Evolutionary conservation across 2,113 vertebrate species (phyloP).

Genomic region (Megaceryle torquata): DNA sequence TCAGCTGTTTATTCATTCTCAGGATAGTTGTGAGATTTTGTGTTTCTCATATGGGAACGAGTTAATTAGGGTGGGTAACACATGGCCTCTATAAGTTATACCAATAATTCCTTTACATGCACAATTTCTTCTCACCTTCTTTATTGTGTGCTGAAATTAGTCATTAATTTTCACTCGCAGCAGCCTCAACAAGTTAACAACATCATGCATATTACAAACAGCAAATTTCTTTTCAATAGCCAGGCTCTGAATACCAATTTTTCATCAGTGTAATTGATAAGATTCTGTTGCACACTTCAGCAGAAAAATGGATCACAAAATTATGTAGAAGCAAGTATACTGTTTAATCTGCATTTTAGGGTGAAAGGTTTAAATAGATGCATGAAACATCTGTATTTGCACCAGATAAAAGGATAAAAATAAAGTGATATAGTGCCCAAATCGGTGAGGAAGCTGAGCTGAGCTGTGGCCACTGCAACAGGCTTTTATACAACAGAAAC

Average conservation of each 20-base stretch:
- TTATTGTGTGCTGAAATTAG: not conserved
- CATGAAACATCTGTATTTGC: not conserved
- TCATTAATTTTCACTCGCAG: not conserved
- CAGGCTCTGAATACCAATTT: not conserved
- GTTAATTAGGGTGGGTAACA: not conserved
- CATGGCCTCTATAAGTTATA: not conserved
- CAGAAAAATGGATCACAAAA: not conserved
- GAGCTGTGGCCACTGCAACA: not conserved
- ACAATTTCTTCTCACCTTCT: not conserved
- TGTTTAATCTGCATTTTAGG: not conserved
- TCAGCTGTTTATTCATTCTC: not conserved
- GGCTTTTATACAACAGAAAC: not conserved
- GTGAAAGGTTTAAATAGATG: not conserved
- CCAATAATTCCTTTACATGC: not conserved
- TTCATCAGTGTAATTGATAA: not conserved
- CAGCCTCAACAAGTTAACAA: not conserved
- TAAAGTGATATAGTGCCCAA: not conserved
- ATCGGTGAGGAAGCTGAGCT: not conserved
- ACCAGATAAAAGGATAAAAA: not conserved
- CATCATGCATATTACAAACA: not conserved
- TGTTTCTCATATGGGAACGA: not conserved
- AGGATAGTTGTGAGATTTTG: not conserved
- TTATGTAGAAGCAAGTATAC: not conserved
- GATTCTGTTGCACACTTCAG: not conserved
- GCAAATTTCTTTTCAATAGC: not conserved